Evolutionary conservation across 1,140 invertebrate species (phyloP).

Genomic region (Ruditapes philippinarum): DNA sequence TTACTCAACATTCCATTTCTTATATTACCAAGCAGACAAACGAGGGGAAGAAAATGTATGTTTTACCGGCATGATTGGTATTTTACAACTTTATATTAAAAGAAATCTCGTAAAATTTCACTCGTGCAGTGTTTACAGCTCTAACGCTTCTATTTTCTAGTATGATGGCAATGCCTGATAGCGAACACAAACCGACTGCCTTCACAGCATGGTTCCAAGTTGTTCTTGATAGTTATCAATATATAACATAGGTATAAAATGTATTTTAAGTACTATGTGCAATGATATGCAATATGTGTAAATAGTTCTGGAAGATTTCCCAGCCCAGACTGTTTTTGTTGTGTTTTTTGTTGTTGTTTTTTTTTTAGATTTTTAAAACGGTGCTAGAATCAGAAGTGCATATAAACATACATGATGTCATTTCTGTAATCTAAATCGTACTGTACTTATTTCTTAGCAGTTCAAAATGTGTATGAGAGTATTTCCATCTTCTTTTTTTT

Average conservation of each 20-base stretch:
- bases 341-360: too few species aligned
- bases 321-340: neutral
- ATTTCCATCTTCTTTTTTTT: too few species aligned
- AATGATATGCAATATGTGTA: neutral
- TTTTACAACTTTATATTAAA: neutral
- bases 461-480: too few species aligned
- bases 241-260: constrained; percentile 38
- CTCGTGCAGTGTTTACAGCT: neutral
- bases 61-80: neutral
- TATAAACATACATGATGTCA: too few species aligned
- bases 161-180: neutral
- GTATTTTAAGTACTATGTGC: neutral
- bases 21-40: too few species aligned
- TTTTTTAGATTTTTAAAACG: too few species aligned
- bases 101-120: constrained; percentile 24
- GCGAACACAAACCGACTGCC: neutral
- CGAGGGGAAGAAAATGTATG: too few species aligned
- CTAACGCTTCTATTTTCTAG: neutral
- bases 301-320: neutral
- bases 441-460: too few species aligned
- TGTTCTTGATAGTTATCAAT: neutral
- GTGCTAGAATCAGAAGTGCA: too few species aligned
- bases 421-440: too few species aligned
- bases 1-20: too few species aligned
- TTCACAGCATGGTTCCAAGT: neutral